phyloP scores from a whole-genome alignment of 1,140 invertebrate species.

The Lordiphosa collinella region DNA sequence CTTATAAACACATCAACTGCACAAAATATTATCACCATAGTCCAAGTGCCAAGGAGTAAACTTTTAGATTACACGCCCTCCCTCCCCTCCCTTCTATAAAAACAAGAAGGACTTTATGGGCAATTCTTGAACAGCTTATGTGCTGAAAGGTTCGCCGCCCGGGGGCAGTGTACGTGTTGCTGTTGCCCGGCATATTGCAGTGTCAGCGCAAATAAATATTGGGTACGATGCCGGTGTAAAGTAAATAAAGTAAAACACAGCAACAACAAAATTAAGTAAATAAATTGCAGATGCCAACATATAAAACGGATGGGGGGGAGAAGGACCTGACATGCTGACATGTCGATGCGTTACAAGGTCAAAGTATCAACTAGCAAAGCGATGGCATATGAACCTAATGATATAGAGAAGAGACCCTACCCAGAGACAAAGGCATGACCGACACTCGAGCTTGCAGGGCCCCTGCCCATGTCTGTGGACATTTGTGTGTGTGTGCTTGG shows the following conservation, averaged over 20 bases:
- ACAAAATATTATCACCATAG: too few relatives aligned
- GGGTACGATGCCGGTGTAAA: constrained; percentile 31
- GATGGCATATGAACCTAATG: constrained; percentile 44
- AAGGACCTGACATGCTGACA: too few relatives aligned
- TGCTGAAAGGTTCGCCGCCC: constrained; percentile 5
- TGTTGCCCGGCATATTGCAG: constrained; percentile 4
- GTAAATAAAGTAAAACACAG: constrained; percentile 31
- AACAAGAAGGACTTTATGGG: neutral
- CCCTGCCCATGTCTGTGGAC: constrained; percentile 4
- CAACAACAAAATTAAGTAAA: constrained; percentile 20
- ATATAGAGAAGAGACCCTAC: constrained; percentile 8
- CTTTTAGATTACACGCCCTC: too few relatives aligned
- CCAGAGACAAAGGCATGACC: neutral
- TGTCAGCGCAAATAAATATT: constrained; percentile 8
- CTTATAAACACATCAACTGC: too few relatives aligned
- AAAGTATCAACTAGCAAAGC: constrained; percentile 44
- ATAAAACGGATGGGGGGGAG: constrained; percentile 6
- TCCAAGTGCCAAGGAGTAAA: too few relatives aligned
- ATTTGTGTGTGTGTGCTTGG: constrained; percentile 12
- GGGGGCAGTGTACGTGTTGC: constrained; percentile 1
- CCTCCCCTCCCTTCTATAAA: too few relatives aligned
- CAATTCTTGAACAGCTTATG: constrained; percentile 8
- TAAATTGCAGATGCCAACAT: constrained; percentile 47
- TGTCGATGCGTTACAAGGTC: constrained; percentile 35
- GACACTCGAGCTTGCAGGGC: constrained; percentile 1